Base-by-base conservation (phyloP, 2,888 invertebrate species). In the Tineola bisselliella region DNA sequence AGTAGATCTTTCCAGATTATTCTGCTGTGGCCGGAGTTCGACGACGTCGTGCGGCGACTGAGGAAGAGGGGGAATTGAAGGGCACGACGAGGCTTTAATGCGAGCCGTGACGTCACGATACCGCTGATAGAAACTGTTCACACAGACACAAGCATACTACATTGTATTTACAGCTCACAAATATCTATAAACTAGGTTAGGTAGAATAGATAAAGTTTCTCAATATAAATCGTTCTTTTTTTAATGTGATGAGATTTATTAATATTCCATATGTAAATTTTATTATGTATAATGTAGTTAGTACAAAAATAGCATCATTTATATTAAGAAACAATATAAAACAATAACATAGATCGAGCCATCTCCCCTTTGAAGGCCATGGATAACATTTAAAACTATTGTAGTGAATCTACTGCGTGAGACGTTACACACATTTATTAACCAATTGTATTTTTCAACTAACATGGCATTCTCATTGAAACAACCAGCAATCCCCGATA, bases 81-180 rank as follows among this genome's bases (percentile, higher is more conserved):
- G 92, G 82, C 92, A 93, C 86, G 93, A 93, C 73, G 92, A 91
- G 78, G 94, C 94, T 90, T 94, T 93, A 88, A 95, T 94, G 88
- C 94, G 93, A 84, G 93, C 94, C 84, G 93, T 92, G 87, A 94
- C 91, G 89, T 93, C 94, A 86, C 92, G 90, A 88, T 94, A 94
- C 87, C 93, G 93, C 88, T 93, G 92, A 91, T 94, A 94, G 91
- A 94, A 95, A 91, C 94, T 95, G 89, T 83, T 76, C 43, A 43
- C 43, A 43, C 43, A 43, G 43, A 43, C 52, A 57, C 58, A 61
- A 61, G 52, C 59, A 59, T 48, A 62, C 58, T 56, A 61, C 54
- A 48, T 44, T 52, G 19, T 52, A 44, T 59, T 13, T 43, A 43
- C 43, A 43, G 43, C 25, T 25, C 2, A 25, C 25, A 25, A 4